phyloP scores from a whole-genome alignment of 2,888 invertebrate genomes.

The Notocelia uddmanniana region DNA sequence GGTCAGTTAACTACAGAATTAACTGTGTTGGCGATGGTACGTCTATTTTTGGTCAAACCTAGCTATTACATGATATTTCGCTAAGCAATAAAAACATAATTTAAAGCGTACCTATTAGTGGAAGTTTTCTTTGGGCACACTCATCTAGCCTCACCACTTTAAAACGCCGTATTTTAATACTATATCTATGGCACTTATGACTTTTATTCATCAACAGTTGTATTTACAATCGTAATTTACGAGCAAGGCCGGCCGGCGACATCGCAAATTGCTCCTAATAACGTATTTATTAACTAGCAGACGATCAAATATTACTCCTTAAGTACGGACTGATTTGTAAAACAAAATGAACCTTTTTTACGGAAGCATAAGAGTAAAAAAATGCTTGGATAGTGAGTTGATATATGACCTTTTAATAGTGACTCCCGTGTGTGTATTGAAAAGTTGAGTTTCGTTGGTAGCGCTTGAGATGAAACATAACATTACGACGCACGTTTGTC shows the following conservation, averaged over 20 bases:
- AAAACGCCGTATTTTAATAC: background rate
- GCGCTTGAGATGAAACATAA: background rate
- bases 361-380: background rate
- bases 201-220: background rate
- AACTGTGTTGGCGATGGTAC: too few relatives aligned
- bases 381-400: background rate
- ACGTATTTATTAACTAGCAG: conserved; percentile 12
- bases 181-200: background rate
- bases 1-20: too few relatives aligned
- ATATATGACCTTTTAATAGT: background rate
- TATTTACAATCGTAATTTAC: conserved; percentile 12
- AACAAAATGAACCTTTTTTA: background rate
- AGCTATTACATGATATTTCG: too few relatives aligned
- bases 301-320: background rate
- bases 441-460: conserved; percentile 2
- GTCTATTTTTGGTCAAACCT: too few relatives aligned
- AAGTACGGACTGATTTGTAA: background rate
- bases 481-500: background rate
- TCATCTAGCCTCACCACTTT: background rate
- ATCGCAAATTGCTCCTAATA: conserved; percentile 36
- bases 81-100: background rate
- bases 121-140: conserved; percentile 9
- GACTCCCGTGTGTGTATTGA: background rate
- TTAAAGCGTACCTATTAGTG: background rate
- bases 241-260: conserved; percentile 29